Evolutionary conservation across 2,888 invertebrate species (phyloP), one percentile per base, ranked within the genome.

Genomic region (Epiblema foenella): DNA sequence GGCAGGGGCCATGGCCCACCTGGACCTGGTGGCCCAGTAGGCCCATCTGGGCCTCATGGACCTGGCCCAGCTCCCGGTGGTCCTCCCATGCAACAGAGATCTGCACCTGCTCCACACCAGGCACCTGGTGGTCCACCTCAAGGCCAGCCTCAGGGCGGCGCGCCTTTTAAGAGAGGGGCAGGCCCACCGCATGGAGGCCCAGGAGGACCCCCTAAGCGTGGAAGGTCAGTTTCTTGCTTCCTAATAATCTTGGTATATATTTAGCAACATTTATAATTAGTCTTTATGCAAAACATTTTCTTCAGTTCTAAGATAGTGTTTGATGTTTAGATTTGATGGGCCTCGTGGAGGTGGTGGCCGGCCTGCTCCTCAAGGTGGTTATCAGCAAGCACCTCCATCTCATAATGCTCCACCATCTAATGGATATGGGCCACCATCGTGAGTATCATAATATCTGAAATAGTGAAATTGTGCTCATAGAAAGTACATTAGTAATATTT

Each of bases 191-290:
- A 88, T 57, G 87, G 87, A 1, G 91, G 88, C 0, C 88, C 88
- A 2, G 85, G 90, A 7, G 91, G 89, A 37, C 92, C 91, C 29
- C 89, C 91, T 0, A 93, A 93, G 77, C 85, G 93, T 24, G 89
- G 90, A 78, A 86, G 92, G 92, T 90, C 73, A 29, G 60, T n/a
- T 5, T n/a, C 15, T 18, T 2, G 9, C 12, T 39, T 51, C 12
- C 7, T 0, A 29, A n/a, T 2, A n/a, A n/a, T 1, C 46, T 46
- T 7, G n/a, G 1, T 46, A n/a, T n/a, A 42, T 12, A 42, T 24
- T 18, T 9, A 54, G 2, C 54, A 24, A 10, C 20, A 29, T 54
- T 56, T 56, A 11, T 1, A n/a, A 56, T n/a, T 46, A 42, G 15
- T 42, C 42, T n/a, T n/a, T 15, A 42, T 42, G 5, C 15, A 42